These are phyloP conservation scores for Catamblyrhynchus diadema DNA, from an alignment of 2,797 vertebrate genomes.

Conservation along the genomic window DNA sequence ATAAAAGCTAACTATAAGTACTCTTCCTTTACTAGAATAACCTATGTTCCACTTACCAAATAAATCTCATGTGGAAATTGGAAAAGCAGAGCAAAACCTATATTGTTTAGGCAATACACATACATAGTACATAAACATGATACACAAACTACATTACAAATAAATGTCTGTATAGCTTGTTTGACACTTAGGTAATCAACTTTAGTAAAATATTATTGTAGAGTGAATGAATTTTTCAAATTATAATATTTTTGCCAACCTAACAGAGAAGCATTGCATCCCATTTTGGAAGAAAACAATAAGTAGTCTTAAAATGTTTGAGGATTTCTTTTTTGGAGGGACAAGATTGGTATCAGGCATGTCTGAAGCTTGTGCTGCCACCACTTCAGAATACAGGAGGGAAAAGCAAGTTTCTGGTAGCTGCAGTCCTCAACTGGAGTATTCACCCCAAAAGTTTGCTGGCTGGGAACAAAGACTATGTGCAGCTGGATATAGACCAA, in stretches of 20 bases:
- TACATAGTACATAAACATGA: background rate
- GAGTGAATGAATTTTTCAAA: background rate
- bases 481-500: background rate
- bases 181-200: background rate
- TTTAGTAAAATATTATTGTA: background rate
- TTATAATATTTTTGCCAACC: background rate
- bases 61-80: background rate
- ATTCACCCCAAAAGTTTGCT: background rate
- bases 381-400: no score
- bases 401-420: background rate
- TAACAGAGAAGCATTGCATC: background rate
- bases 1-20: background rate
- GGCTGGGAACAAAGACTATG: background rate
- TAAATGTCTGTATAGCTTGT: background rate
- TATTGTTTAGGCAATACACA: background rate
- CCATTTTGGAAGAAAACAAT: no score
- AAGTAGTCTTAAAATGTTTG: no score
- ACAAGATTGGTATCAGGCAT: no score
- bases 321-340: no score
- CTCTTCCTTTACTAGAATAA: background rate
- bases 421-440: background rate
- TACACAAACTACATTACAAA: background rate
- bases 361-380: no score
- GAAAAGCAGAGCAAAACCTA: background rate
- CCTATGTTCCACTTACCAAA: background rate